Evolutionary conservation across 2,797 vertebrate species (phyloP), one percentile per base, ranked within the genome.

Genomic region (Rhinella marina): DNA sequence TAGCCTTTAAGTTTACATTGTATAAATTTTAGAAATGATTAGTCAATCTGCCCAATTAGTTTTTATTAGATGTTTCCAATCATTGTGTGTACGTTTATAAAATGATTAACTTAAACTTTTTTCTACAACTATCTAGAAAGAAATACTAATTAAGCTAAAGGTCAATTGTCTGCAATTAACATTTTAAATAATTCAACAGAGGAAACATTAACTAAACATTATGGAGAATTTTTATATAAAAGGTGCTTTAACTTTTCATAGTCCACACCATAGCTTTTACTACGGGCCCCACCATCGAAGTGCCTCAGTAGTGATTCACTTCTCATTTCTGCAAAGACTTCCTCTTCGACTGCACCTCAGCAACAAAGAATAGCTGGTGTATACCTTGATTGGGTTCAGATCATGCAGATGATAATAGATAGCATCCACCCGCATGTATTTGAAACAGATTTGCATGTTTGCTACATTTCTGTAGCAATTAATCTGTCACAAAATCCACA

Each of bases 151-250:
- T 25, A 56, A 29, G n/a, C 16, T 17, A 56, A 78, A 78, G n/a
- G 76, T 78, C 76, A 78, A 27, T 29, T 57, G 57, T 27, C 76
- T 56, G 13, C 23, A 25, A 56, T 78, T 56, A 56, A 56, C 76
- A 78, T 78, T 78, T 78, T 78, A 56, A 16, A 52, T 78, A 78
- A 78, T 56, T 78, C 2, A 56, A 78, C n/a, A 6, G 52, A 78
- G 14, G 57, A 54, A 56, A 78, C n/a, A 10, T 27, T 78, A 78
- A 78, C 52, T 27, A 56, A 54, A 48, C 72, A 48, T 73, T 48
- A 73, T 12, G 19, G 32, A 48, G 9, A 32, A 73, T 21, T 73
- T 73, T 50, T 4, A 50, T 21, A 10, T 6, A 73, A 8, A 73
- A 72, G 17, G 32, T 48, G 48, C 17, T 32, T 19, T 32, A 32